Evolutionary conservation across 2,888 invertebrate species (phyloP).

Genomic region (Hofmannophila pseudospretella): DNA sequence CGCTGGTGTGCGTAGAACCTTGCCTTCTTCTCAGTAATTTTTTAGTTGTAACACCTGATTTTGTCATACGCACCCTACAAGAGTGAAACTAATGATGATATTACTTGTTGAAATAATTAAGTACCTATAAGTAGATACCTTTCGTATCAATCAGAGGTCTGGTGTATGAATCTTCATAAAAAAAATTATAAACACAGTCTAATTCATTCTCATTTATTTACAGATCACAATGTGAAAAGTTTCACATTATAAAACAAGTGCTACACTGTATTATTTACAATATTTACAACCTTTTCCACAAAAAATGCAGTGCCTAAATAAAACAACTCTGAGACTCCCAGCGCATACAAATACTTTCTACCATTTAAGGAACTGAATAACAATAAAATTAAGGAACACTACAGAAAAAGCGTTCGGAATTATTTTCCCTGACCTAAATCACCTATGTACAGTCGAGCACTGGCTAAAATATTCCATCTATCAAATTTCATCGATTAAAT

Average conservation of each 20-base stretch:
- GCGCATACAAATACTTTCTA: conserved; percentile 25
- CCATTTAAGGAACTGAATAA: conserved; percentile 33
- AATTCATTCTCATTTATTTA: conserved; percentile 74
- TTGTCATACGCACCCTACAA: too few relatives aligned
- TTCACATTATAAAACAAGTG: conserved; percentile 74
- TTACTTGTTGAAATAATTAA: too few relatives aligned
- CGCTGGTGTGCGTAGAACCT: too few relatives aligned
- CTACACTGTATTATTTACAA: conserved; percentile 41
- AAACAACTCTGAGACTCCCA: conserved; percentile 34
- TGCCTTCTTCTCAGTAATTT: too few relatives aligned
- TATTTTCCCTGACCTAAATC: conserved; percentile 22
- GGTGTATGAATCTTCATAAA: too few relatives aligned
- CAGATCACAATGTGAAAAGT: conserved; percentile 64
- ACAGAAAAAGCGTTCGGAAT: conserved; percentile 31
- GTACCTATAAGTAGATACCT: too few relatives aligned
- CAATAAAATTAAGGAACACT: conserved; percentile 42
- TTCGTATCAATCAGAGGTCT: too few relatives aligned
- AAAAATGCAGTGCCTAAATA: conserved; percentile 50
- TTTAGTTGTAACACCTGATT: too few relatives aligned
- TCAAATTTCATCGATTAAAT: too few relatives aligned
- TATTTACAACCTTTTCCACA: conserved; percentile 41
- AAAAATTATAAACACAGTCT: conserved; percentile 32
- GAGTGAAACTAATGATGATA: too few relatives aligned
- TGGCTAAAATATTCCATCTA: too few relatives aligned
- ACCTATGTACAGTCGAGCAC: too few relatives aligned